Evolutionary conservation across 2,888 invertebrate species (phyloP), one percentile per base, ranked within the genome.

Genomic region (Scelioninae gen. 1): DNA sequence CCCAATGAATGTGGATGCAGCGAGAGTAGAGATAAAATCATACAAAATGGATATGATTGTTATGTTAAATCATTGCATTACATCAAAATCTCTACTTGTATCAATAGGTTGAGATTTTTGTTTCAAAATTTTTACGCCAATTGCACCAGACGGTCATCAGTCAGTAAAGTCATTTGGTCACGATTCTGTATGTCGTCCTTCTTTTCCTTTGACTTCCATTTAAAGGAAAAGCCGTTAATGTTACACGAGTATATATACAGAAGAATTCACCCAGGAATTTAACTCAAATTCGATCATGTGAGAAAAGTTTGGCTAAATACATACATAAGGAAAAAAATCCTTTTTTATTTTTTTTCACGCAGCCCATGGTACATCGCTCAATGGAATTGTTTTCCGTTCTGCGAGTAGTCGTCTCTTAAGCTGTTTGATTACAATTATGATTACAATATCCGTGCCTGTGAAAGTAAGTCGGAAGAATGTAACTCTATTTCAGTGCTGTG

Each of bases 221-320:
- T 58, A 58, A 75, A 75, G 66, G 65, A 49, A 65, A 65, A 56
- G 47, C 75, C 75, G 65, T 75, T 66, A 66, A 75, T 56, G 58
- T 40, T 65, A 40, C 34, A 58, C 43, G 65, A 65, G 49, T 58
- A 56, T 65, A 58, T 58, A 49, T 34, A 56, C n/a, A n/a, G n/a
- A 58, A 45, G 56, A 63, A 74, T 74, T 74, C 53, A 56, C 31
- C 31, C 45, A 34, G 40, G 45, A 47, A 34, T 74, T 72, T 47
- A 74, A 74, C 65, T 65, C 47, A 74, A 65, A 74, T 74, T 74
- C 34, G 63, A 45, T 74, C 65, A 45, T 47, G 65, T 47, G 56
- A 74, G 56, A 45, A 74, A 74, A 63, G 74, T 49, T 71, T 58
- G 58, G 58, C 38, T 34, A 47, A 49, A 32, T 47, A 47, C n/a